Evolutionary conservation across 1,140 invertebrate genomes (phyloP), one percentile per base, ranked within the genome.

Genomic region (Brachystomella parvula): DNA sequence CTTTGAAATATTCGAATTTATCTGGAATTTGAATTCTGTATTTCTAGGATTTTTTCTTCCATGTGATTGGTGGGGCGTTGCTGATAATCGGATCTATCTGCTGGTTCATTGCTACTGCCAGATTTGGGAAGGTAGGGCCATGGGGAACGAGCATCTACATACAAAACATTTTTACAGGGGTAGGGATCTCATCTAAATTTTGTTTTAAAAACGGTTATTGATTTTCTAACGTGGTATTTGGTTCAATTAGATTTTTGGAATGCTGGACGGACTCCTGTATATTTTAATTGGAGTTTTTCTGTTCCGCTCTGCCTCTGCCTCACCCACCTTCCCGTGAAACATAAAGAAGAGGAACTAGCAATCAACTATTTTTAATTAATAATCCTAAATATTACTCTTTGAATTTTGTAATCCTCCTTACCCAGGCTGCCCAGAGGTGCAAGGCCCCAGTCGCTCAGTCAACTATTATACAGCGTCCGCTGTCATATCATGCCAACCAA

Each of bases 111-210:
- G 49, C 49, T 6, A 53, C 49, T 15, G 49, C 9, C 9, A 53
- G 24, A 15, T 24, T 17, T 3, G 21, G 21, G 12, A 53, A n/a
- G n/a, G n/a, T n/a, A 53, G 12, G 12, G 49, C 49, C 6, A 15
- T 15, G 49, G 49, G 21, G 24, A 24, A 15, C 24, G 49, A 6
- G 9, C 15, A 12, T 53, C 49, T 53, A 17, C 49, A 53, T 53
- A 17, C 49, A 53, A 53, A 53, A 53, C 24, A 53, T 53, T 17
- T 53, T 53, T 26, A 24, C 49, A 53, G 49, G 49, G 24, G 49
- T 53, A 53, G 24, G 21, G 6, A 17, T 15, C 12, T 53, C 49
- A 53, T 17, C 24, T 53, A 53, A 53, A 53, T n/a, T 9, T 19
- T 9, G 19, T 39, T 39, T 9, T 9, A 6, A 6, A 39, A 39